Evolutionary conservation across 2,888 invertebrate genomes (phyloP).

Genomic region (Lordiphosa andalusiaca): DNA sequence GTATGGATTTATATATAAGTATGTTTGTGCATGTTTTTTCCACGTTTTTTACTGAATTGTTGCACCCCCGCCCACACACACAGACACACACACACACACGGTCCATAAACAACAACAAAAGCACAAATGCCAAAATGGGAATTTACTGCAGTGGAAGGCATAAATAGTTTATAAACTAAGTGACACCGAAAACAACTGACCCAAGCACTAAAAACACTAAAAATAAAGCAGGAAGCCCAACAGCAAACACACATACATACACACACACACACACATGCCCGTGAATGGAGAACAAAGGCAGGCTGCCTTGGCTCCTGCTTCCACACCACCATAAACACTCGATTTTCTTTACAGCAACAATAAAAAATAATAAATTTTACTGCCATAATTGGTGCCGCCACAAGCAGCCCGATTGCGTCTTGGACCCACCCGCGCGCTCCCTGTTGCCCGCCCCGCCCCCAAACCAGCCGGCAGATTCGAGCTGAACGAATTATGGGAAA

Average conservation of each 20-base stretch:
- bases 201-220: conserved; percentile 67
- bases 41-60: conserved; percentile 53
- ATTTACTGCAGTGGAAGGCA: conserved; percentile 68
- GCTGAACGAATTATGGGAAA: conserved; percentile 48
- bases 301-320: conserved; percentile 2
- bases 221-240: conserved; percentile 34
- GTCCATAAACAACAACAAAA: conserved; percentile 26
- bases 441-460: conserved; percentile 2
- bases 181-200: conserved; percentile 69
- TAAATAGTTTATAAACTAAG: conserved; percentile 71
- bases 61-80: conserved; percentile 30
- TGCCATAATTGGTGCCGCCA: conserved; percentile 67
- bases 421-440: conserved; percentile 23
- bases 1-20: conserved; percentile 1
- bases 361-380: conserved; percentile 66
- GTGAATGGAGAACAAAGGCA: conserved; percentile 26
- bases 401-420: conserved; percentile 59
- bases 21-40: conserved; percentile 24
- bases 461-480: conserved; percentile 4
- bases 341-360: conserved; percentile 62
- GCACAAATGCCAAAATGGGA: conserved; percentile 62
- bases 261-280: conserved; percentile 26
- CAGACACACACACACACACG: not conserved
- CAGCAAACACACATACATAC: conserved; percentile 8
- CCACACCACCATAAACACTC: conserved; percentile 51